Evolutionary conservation across 1,140 invertebrate species (phyloP).

Genomic region (Agrilus planipennis): DNA sequence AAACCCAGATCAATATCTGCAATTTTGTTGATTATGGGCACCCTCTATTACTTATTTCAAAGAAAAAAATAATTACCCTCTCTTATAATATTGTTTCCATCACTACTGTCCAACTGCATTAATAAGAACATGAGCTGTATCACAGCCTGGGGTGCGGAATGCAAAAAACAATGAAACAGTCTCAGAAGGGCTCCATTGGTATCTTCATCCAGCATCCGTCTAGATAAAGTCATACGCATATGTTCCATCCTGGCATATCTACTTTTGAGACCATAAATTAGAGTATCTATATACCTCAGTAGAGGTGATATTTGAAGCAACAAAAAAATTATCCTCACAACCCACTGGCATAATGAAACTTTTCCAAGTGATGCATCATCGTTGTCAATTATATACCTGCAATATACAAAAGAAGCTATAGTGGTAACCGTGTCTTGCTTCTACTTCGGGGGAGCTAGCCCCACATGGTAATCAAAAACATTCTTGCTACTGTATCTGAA

Average conservation of each 20-base stretch:
- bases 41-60: too few species aligned
- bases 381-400: constrained; percentile 37
- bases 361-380: constrained; percentile 34
- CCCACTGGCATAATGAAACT: constrained; percentile 33
- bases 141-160: constrained; percentile 35
- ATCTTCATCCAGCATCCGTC: constrained; percentile 43
- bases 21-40: too few species aligned
- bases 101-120: too few species aligned
- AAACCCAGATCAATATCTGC: too few species aligned
- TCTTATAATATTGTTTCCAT: too few species aligned
- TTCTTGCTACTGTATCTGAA: too few species aligned
- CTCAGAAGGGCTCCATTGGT: constrained; percentile 44
- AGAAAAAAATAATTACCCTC: too few species aligned
- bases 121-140: constrained; percentile 28
- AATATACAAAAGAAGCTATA: constrained; percentile 16
- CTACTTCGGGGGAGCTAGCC: too few species aligned
- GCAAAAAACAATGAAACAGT: constrained; percentile 54
- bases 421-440: too few species aligned
- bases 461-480: too few species aligned
- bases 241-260: constrained; percentile 27
- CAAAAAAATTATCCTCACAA: constrained; percentile 35
- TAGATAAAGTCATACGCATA: constrained; percentile 33
- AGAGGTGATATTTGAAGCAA: constrained; percentile 36
- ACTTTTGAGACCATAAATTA: constrained; percentile 40
- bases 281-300: constrained; percentile 32